Evolutionary conservation across 2,888 invertebrate genomes (phyloP).

Genomic region (Tiliacea aurago): DNA sequence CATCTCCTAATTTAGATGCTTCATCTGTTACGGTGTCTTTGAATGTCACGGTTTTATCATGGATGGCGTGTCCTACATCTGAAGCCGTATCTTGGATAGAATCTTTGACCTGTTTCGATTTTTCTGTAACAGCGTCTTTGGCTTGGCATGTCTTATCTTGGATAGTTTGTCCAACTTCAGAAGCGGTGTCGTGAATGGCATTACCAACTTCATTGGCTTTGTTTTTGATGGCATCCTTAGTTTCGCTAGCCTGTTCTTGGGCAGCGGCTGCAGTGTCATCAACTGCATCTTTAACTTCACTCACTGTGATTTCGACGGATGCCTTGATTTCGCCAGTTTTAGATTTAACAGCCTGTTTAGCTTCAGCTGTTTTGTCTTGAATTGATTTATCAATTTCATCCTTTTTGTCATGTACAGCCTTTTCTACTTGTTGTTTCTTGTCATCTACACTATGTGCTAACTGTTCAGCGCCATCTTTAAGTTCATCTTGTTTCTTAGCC

Average conservation of each 20-base stretch:
- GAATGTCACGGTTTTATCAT: conserved; percentile 62
- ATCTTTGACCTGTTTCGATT: conserved; percentile 68
- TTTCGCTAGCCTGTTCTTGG: conserved; percentile 62
- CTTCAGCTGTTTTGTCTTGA: conserved; percentile 70
- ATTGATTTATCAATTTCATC: conserved; percentile 72
- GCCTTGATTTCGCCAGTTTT: conserved; percentile 69
- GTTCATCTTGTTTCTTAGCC: conserved; percentile 76
- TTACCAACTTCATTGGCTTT: conserved; percentile 67
- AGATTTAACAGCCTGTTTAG: conserved; percentile 66
- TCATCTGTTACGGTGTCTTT: conserved; percentile 65
- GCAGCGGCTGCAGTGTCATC: conserved; percentile 63
- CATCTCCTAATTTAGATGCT: conserved; percentile 63
- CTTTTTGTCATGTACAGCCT: conserved; percentile 70
- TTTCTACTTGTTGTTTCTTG: conserved; percentile 73
- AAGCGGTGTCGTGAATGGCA: conserved; percentile 67
- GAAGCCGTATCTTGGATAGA: conserved; percentile 70
- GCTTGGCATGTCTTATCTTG: conserved; percentile 69
- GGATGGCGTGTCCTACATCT: conserved; percentile 69
- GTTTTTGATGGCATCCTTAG: conserved; percentile 59
- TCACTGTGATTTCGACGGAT: conserved; percentile 70
- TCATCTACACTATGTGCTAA: conserved; percentile 70
- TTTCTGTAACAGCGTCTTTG: conserved; percentile 66
- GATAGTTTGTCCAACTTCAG: conserved; percentile 64
- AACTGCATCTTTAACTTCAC: conserved; percentile 70
- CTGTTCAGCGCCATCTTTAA: conserved; percentile 71